phyloP scores from a whole-genome alignment of 1,140 invertebrate genomes.

The Drosophila mayri region DNA sequence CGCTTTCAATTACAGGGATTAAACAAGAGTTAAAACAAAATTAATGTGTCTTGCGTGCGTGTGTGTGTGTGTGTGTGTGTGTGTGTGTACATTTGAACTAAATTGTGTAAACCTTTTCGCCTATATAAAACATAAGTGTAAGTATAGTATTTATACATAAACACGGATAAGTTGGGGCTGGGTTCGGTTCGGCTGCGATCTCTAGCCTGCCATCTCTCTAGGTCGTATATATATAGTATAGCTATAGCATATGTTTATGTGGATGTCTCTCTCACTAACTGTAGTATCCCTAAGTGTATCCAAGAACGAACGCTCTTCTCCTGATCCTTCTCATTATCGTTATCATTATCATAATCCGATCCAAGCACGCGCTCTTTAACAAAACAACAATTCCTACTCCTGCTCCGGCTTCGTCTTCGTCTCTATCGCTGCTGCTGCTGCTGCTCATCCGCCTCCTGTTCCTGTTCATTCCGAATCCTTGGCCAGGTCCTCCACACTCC shows the following conservation, averaged over 20 bases:
- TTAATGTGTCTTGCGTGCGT: constrained; percentile 39
- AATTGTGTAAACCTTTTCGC: constrained; percentile 79
- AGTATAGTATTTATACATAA: constrained; percentile 78
- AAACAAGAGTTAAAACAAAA: constrained; percentile 52
- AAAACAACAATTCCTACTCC: constrained; percentile 62
- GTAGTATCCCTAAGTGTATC: constrained; percentile 70
- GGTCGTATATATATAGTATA: constrained; percentile 53
- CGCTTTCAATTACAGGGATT: constrained; percentile 11
- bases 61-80: constrained; percentile 1
- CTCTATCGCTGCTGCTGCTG: neutral
- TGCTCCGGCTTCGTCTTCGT: neutral
- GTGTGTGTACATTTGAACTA: constrained; percentile 79
- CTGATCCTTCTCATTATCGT: constrained; percentile 8
- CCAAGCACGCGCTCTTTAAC: constrained; percentile 48
- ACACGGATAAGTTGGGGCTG: constrained; percentile 40
- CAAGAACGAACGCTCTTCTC: constrained; percentile 63
- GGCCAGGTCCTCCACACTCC: constrained; percentile 22
- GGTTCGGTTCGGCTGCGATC: constrained; percentile 9
- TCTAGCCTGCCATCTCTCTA: constrained; percentile 34
- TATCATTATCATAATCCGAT: constrained; percentile 29
- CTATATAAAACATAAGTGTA: constrained; percentile 77
- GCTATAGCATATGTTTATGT: constrained; percentile 67
- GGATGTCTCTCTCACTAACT: constrained; percentile 62
- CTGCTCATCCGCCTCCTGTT: constrained; percentile 14
- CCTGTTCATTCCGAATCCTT: constrained; percentile 15